Evolutionary conservation across 2,888 invertebrate species (phyloP), one percentile per base, ranked within the genome.

Genomic region (Pardosa pseudoannulata): DNA sequence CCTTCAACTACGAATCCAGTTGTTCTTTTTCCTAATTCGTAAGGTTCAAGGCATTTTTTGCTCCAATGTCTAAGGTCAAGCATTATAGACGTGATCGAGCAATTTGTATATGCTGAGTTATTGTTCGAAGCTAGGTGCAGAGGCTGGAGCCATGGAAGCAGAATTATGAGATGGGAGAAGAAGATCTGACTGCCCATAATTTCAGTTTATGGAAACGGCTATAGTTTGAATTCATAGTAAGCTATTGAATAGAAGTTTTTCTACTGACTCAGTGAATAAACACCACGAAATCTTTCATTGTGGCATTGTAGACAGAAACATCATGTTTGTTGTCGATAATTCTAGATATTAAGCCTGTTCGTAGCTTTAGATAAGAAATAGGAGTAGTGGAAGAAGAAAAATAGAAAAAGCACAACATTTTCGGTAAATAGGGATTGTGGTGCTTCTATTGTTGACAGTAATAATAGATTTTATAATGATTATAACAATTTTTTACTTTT

Each of bases 31-130:
- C 16, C n/a, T 7, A 36, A 9, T 46, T 46, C n/a, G 46, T 7
- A 16, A 46, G 46, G 46, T 7, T 46, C 46, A 46, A 16, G 16
- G 46, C 2, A 23, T 56, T 56, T 56, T 19, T 23, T 23, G 5
- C 23, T 56, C 56, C 6, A 1, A 16, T 23, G 19, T 23, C 23
- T 3, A 23, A 56, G 23, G 23, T 56, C 46, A 23, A 23, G 1
- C 16, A 19, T 23, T 23, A 23, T 23, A 56, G 56, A 1, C 23
- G 56, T 56, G 19, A 56, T 1, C 23, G 56, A 3, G 23, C 56
- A 56, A 56, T 56, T 56, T 56, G 56, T 19, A 23, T 19, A 56
- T 56, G 56, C 23, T 56, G 11, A 56, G 23, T 56, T 56, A 56
- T 56, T 56, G 56, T 56, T 1, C 23, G 3, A 2, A 1, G 23